Evolutionary conservation across 2,888 invertebrate species (phyloP), one percentile per base, ranked within the genome.

Genomic region (Diplolepis rosae): DNA sequence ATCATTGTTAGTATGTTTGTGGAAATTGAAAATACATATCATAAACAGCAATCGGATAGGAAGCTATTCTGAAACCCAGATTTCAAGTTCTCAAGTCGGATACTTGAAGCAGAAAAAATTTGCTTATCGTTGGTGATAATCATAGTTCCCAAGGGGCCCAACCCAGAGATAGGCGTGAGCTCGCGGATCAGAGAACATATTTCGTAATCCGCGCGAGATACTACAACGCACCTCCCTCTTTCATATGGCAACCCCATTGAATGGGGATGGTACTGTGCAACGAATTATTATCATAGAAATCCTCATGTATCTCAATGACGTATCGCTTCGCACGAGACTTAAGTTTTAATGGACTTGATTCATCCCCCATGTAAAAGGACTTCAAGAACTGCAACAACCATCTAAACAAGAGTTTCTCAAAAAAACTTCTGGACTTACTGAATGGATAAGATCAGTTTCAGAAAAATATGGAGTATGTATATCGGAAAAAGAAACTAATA

Each of bases 321-420:
- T 85, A 88, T 88, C 87, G 84, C 83, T 88, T 88, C 88, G 82
- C 88, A 88, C 87, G 88, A 85, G 88, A 88, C 87, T 88, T 88
- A 87, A 77, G 18, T 15, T 18, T 45, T 45, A 45, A 45, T 45
- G 45, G 18, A 45, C 45, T 45, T 9, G 45, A 45, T 18, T 18
- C 45, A 18, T 6, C 18, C 45, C 45, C 45, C 7, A 5, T 45
- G 9, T 45, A 15, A 45, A 9, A 45, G 18, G 18, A 45, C 18
- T 45, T 18, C 4, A 9, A 1, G 45, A 18, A 45, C 18, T 45
- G 9, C 9, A 9, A 15, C 7, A 45, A 9, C 15, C 18, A 6
- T n/a, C n/a, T n/a, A n/a, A n/a, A n/a, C n/a, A n/a, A n/a, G n/a
- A n/a, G n/a, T n/a, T n/a, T n/a, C n/a, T n/a, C n/a, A n/a, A n/a